Evolutionary conservation across 2,113 vertebrate species (phyloP), one percentile per base, ranked within the genome.

Genomic region (Percopsis transmontana): DNA sequence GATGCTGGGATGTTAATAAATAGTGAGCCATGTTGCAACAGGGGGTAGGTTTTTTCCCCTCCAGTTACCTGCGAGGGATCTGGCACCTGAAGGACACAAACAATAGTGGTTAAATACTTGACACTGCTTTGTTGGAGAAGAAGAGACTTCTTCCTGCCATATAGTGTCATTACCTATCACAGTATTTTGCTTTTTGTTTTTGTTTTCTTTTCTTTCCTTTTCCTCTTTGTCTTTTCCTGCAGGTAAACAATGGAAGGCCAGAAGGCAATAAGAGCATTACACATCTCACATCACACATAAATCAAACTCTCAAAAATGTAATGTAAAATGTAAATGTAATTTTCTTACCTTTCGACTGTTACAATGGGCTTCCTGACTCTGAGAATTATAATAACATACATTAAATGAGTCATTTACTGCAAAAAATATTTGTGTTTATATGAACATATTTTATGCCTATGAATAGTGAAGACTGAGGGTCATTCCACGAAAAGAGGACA

Each of bases 61-160:
- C 78, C 68, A 73, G 88, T 92, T 93, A 93, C 85, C 92, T 91
- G 51, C 91, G 90, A 53, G 92, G 92, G 66, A 82, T 87, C 80
- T 92, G 91, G 79, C 92, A 93, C 72, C 92, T 93, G 68, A 16
- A 44, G 39, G 33, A 70, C 42, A 83, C 9, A 72, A 19, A 67
- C 0, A 66, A 41, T 8, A 48, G 12, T 11, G 56, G 5, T 19
- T 56, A 9, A 41, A 16, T 38, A 15, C 27, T 81, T 53, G 70
- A 41, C 20, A 13, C 0, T 12, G 3, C 12, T 24, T 16, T 23
- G 10, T 12, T 27, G 6, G 9, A 19, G 8, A 1, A 12, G 19
- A 18, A 9, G 2, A 44, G 3, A 59, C 42, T 21, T 12, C 1
- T 27, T 14, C 19, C 12, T 58, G 19, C 11, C n/a, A 42, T 39